phyloP scores from a whole-genome alignment of 2,888 invertebrate species.

The Eristalis pertinax region DNA sequence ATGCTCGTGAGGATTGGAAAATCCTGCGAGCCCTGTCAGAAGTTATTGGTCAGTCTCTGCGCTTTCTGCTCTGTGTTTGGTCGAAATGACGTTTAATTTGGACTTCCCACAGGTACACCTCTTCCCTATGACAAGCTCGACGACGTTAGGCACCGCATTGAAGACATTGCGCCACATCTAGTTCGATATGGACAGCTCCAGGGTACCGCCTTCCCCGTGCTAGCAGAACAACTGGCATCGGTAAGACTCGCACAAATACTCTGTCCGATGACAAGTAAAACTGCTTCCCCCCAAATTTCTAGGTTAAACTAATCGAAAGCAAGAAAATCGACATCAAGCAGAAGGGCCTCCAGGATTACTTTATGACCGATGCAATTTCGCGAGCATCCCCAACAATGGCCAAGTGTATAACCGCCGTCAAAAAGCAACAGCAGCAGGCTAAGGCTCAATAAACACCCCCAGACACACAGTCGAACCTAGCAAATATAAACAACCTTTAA shows the following conservation, averaged over 20 bases:
- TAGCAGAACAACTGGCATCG: constrained; percentile 88
- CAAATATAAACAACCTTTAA: constrained; percentile 26
- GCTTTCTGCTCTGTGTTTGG: neutral
- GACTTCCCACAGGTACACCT: constrained; percentile 82
- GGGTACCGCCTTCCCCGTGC: constrained; percentile 90
- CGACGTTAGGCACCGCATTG: constrained; percentile 91
- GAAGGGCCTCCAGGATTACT: constrained; percentile 91
- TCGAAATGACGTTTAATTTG: neutral
- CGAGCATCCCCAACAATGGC: constrained; percentile 99
- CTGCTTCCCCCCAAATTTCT: constrained; percentile 56
- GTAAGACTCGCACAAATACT: constrained; percentile 79
- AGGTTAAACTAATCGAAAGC: constrained; percentile 82
- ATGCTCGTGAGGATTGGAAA: constrained; percentile 99
- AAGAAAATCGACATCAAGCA: constrained; percentile 87
- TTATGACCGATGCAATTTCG: constrained; percentile 98
- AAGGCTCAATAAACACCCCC: constrained; percentile 32
- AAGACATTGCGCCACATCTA: constrained; percentile 94
- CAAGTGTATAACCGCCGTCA: constrained; percentile 95
- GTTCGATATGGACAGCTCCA: constrained; percentile 92
- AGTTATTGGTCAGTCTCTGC: constrained; percentile 83
- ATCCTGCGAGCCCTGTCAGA: constrained; percentile 98
- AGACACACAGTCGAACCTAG: neutral
- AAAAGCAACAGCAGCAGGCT: constrained; percentile 82
- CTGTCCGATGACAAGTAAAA: neutral
- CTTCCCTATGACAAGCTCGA: constrained; percentile 94